Evolutionary conservation across 30 jellyfish, hydroid and myxozoan genomes (phyloP).

Genomic region (Morbakka virulenta): DNA sequence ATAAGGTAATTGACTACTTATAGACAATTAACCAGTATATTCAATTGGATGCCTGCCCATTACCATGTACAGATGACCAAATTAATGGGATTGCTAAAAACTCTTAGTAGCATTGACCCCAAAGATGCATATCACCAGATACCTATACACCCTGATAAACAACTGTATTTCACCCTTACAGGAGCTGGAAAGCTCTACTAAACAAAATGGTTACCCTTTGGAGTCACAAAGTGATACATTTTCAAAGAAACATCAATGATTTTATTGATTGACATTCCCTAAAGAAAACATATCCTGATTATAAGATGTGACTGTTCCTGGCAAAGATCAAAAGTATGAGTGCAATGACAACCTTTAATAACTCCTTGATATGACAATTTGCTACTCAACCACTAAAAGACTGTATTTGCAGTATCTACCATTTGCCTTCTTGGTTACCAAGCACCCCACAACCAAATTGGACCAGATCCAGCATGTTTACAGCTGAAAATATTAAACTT

Average conservation of each 20-base stretch:
- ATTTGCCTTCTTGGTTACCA: too few relatives aligned
- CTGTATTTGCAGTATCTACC: too few relatives aligned
- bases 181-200: too few relatives aligned
- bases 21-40: too few relatives aligned
- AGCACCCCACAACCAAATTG: neutral
- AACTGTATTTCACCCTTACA: slow-evolving; percentile 28
- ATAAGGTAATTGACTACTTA: slow-evolving; percentile 54
- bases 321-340: slow-evolving; percentile 1
- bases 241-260: slow-evolving; percentile 15
- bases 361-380: slow-evolving; percentile 5
- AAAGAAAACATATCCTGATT: slow-evolving; percentile 28
- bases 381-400: neutral
- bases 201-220: slow-evolving; percentile 11
- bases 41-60: slow-evolving; percentile 62
- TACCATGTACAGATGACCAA: slow-evolving; percentile 44
- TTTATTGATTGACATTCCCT: neutral
- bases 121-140: slow-evolving; percentile 56
- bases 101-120: slow-evolving; percentile 24
- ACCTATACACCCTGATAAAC: slow-evolving; percentile 1
- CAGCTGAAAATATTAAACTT: neutral
- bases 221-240: slow-evolving; percentile 36
- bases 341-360: neutral
- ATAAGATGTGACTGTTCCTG: slow-evolving; percentile 5
- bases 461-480: neutral
- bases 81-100: slow-evolving; percentile 23